Conservation (phyloP, 2,888 invertebrate species). For the Drosophila nigricruria region DNA sequence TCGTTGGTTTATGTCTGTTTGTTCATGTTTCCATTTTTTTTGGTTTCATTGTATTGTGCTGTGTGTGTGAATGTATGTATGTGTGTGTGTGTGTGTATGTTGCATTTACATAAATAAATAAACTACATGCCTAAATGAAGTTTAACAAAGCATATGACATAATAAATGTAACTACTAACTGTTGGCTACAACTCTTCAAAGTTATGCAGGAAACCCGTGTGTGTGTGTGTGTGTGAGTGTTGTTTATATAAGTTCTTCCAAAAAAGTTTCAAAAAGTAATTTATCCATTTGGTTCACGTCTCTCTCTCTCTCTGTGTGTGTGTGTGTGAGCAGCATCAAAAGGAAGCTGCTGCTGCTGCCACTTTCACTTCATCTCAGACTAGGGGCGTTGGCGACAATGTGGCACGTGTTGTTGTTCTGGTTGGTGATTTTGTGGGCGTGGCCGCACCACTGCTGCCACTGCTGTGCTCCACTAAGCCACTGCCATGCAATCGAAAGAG, state of each 20-base stretch:
- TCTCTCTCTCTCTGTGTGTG: constrained; percentile 7
- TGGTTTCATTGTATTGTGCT: constrained; percentile 25
- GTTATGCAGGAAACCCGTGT: constrained; percentile 59
- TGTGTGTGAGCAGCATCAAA: constrained; percentile 38
- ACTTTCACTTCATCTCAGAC: constrained; percentile 55
- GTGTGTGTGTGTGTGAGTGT: constrained; percentile 23
- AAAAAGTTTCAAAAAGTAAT: constrained; percentile 34
- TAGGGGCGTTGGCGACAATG: constrained; percentile 83
- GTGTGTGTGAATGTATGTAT: constrained; percentile 13
- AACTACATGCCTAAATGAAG: constrained; percentile 54
- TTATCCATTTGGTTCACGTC: constrained; percentile 46
- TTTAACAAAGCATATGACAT: constrained; percentile 64
- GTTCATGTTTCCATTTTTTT: constrained; percentile 1
- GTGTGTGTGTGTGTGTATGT: constrained; percentile 20
- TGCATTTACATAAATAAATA: constrained; percentile 74
- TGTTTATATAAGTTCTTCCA: constrained; percentile 9
- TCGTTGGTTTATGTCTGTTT: constrained; percentile 41
- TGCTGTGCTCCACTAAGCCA: constrained; percentile 45
- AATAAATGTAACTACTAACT: constrained; percentile 48
- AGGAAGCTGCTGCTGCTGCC: constrained; percentile 8
- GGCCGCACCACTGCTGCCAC: constrained; percentile 69
- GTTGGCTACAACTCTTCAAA: constrained; percentile 53
- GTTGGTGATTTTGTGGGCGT: constrained; percentile 82
- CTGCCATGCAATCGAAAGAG: constrained; percentile 89
- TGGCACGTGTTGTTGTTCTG: constrained; percentile 78